Conservation (phyloP, 2,888 invertebrate genomes). For the Linyphia triangularis region DNA sequence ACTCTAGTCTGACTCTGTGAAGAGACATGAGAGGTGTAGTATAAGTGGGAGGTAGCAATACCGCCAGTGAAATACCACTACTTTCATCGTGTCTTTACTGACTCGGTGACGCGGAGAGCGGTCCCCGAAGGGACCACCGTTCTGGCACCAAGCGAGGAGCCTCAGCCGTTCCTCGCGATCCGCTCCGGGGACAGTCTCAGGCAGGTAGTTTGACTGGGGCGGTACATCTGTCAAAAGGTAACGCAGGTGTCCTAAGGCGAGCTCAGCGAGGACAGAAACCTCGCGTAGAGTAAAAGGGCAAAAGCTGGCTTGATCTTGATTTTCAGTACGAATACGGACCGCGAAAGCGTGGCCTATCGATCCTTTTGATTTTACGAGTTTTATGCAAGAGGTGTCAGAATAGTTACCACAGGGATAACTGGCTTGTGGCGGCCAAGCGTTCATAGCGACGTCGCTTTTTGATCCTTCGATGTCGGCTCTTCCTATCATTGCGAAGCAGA, state of each 20-base stretch:
- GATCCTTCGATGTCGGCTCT: conserved; percentile 86
- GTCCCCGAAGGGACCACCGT: too few species aligned
- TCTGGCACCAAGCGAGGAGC: too few species aligned
- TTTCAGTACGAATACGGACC: conserved; percentile 82
- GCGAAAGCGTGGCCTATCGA: conserved; percentile 86
- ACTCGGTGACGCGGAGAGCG: conserved; percentile 55
- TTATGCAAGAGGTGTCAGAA: conserved; percentile 80
- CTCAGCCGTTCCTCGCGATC: too few species aligned
- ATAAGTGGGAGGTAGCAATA: conserved; percentile 81
- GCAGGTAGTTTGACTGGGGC: too few species aligned
- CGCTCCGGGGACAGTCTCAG: too few species aligned
- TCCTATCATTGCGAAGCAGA: conserved; percentile 88
- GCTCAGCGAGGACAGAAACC: conserved; percentile 86
- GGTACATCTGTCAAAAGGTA: conserved; percentile 80
- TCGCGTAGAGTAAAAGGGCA: conserved; percentile 86
- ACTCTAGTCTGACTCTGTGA: conserved; percentile 84
- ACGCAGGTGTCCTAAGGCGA: conserved; percentile 85
- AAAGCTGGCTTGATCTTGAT: conserved; percentile 85
- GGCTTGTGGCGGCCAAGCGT: conserved; percentile 79
- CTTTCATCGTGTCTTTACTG: conserved; percentile 78
- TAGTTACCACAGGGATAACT: conserved; percentile 80
- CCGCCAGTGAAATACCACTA: conserved; percentile 77
- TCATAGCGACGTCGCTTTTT: conserved; percentile 79
- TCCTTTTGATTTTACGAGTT: conserved; percentile 83
- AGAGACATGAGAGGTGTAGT: conserved; percentile 84